Conservation (phyloP, 2,888 invertebrate species). For the Aleiodes leptofemur region DNA sequence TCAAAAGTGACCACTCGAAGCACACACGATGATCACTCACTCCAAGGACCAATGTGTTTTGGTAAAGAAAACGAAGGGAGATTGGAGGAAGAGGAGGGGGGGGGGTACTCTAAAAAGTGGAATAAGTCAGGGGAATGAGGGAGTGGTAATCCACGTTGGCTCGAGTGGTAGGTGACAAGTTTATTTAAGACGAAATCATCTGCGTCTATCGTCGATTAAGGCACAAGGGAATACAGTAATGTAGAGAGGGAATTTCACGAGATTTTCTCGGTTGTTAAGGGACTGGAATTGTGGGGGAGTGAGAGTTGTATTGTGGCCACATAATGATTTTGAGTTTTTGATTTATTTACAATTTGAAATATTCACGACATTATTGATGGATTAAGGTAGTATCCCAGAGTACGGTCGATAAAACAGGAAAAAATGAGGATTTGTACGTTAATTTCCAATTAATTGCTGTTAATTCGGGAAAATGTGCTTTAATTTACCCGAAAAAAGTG, state of each 20-base stretch:
- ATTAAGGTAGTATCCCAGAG: no score
- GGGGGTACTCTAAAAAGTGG: background rate
- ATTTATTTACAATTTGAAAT: background rate
- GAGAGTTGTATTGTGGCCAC: slow-evolving; percentile 16
- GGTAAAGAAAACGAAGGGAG: background rate
- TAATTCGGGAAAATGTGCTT: no score
- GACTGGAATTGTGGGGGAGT: slow-evolving; percentile 42
- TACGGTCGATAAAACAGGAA: no score
- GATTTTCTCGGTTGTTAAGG: slow-evolving; percentile 39
- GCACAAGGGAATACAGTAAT: slow-evolving; percentile 63
- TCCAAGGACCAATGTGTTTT: slow-evolving; percentile 31
- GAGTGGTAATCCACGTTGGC: slow-evolving; percentile 51
- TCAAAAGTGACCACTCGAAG: slow-evolving; percentile 69
- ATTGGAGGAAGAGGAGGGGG: background rate
- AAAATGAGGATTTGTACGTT: no score
- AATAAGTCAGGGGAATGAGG: slow-evolving; percentile 41
- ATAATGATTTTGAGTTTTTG: background rate
- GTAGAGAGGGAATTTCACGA: slow-evolving; percentile 47
- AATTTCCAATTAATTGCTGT: no score
- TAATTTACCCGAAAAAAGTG: no score
- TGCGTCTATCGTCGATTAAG: slow-evolving; percentile 74
- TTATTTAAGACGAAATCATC: slow-evolving; percentile 75
- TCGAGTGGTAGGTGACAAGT: slow-evolving; percentile 70
- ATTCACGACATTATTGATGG: no score
- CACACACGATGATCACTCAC: slow-evolving; percentile 58